A percentile compares a stretch with the other conserved stretches of the same genome.
Conservation (phyloP, 2,888 invertebrate species). For the Didymodactylos carnosus region DNA sequence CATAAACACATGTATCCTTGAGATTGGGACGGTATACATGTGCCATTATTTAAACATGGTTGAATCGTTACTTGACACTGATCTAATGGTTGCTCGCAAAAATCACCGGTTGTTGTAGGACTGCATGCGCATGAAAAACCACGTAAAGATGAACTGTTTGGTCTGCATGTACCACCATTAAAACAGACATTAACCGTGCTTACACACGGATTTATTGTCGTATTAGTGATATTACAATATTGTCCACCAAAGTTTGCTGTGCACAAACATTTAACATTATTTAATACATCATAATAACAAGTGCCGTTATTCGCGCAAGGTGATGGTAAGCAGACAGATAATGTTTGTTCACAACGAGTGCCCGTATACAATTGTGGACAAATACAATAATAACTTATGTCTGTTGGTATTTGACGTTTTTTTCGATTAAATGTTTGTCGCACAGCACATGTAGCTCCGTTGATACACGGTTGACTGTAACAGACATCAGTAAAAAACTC, state of each 20-base stretch:
- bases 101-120: neutral
- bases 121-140: constrained; percentile 1
- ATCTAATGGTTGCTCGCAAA: constrained; percentile 4
- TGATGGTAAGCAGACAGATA: constrained; percentile 2
- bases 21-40: constrained; percentile 1
- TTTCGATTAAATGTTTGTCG: neutral
- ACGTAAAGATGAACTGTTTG: neutral
- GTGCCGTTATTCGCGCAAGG: constrained; percentile 12
- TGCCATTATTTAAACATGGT: constrained; percentile 5
- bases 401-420: neutral
- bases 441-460: neutral
- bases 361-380: constrained; percentile 4
- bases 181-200: neutral
- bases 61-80: neutral
- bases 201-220: neutral
- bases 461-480: neutral
- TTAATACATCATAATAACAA: neutral
- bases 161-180: neutral
- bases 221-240: neutral
- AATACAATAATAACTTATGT: neutral
- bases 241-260: neutral
- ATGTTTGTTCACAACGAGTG: neutral
- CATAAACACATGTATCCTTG: constrained; percentile 6
- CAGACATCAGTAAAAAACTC: constrained; percentile 6
- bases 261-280: neutral